A percentile compares a stretch with the other conserved stretches of the same genome.
phyloP scores from a whole-genome alignment of 2,797 vertebrate genomes.

The Anguilla anguilla region DNA sequence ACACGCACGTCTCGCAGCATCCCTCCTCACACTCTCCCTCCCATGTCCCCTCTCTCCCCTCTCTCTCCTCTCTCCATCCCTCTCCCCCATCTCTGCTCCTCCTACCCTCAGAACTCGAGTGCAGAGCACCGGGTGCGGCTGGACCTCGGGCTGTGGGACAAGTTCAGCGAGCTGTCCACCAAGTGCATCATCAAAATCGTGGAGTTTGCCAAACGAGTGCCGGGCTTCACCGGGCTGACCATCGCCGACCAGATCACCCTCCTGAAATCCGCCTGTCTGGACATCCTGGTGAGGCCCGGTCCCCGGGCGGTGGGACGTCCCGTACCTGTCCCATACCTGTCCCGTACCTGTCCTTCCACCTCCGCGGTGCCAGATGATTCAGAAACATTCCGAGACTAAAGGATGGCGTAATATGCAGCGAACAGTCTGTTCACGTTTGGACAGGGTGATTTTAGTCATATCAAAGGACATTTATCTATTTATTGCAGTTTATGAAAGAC shows the following conservation, averaged over 20 bases:
- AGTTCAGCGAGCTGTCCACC: conserved; percentile 98
- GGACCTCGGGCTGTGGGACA: conserved; percentile 97
- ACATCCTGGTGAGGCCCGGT: conserved; percentile 83
- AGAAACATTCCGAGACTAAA: no score
- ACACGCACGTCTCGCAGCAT: neutral
- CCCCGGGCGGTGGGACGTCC: neutral
- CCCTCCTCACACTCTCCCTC: neutral
- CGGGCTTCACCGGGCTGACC: conserved; percentile 93
- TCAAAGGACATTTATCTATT: no score
- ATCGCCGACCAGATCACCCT: conserved; percentile 98
- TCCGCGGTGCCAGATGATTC: neutral
- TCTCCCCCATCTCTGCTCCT: neutral
- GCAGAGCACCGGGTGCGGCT: conserved; percentile 92
- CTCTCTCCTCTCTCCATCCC: neutral
- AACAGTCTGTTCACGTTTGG: no score
- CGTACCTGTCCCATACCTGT: conserved; percentile 51
- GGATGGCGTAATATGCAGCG: no score
- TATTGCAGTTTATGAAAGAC: no score
- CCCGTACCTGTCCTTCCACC: conserved; percentile 45
- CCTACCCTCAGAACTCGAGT: conserved; percentile 86
- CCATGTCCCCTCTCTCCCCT: neutral
- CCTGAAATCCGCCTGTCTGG: conserved; percentile 96
- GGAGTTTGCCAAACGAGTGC: conserved; percentile 97
- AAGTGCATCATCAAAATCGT: conserved; percentile 99
- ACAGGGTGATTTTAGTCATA: no score